Conservation (phyloP, 1,140 invertebrate species). For the Pseudoatta argentina region DNA sequence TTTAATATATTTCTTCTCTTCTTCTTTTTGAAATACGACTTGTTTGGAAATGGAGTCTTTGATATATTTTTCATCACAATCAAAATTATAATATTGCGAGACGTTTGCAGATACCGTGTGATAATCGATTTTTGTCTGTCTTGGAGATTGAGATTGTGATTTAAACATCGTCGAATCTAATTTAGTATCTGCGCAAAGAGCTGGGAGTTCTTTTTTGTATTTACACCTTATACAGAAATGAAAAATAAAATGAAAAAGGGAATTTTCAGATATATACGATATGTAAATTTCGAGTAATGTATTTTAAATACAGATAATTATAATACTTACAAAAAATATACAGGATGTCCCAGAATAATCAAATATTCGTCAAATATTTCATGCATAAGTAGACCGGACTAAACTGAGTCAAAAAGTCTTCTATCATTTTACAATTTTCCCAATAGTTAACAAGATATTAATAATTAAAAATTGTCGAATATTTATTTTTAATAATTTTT, state of each 20-base stretch:
- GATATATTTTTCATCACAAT: neutral
- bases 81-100: neutral
- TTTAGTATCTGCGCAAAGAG: neutral
- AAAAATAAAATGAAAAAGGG: neutral
- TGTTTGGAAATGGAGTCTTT: neutral
- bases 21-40: conserved; percentile 56
- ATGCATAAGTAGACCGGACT: no score
- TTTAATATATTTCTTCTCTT: conserved; percentile 84
- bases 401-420: no score
- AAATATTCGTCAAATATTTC: no score
- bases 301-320: neutral
- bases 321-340: neutral
- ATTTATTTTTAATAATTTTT: no score
- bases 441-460: no score
- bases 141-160: conserved; percentile 33
- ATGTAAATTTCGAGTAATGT: no score
- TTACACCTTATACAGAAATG: conserved; percentile 8
- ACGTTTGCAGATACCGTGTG: neutral
- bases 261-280: no score
- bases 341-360: no score
- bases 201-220: neutral
- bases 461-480: no score
- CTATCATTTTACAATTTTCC: no score
- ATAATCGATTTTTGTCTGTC: conserved; percentile 32
- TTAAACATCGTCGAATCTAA: neutral